Base-by-base conservation (phyloP, 1,140 invertebrate genomes). In the Drosophila chauvacae region DNA sequence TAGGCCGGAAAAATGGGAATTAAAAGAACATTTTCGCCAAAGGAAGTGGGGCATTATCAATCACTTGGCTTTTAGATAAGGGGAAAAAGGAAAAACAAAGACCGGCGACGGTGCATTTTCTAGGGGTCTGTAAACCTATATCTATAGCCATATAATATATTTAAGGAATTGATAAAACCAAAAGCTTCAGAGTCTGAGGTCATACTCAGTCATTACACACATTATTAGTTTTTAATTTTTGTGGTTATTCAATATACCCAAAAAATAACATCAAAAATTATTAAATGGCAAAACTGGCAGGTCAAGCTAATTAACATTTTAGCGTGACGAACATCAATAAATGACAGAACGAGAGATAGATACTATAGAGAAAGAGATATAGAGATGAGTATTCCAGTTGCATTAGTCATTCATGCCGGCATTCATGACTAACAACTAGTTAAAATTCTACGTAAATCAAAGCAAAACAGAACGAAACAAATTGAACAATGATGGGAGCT, bases 41-140 rank as follows among this genome's bases (percentile, higher is more conserved):
- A 78, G 84, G 84, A 88, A 88, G 70, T 85, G 53, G 45, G 45
- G 55, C 66, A 81, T 85, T 90, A 88, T 86, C 83, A 81, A 82
- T 82, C 65, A 69, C n/a, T 64, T 35, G 66, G 30, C 47, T 11
- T 39, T 39, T 16, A 72, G 70, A 73, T 73, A 73, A 72, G 53
- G n/a, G 66, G 20, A 35, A 56, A 39, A 70, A 13, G 35, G 28
- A 28, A 39, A 47, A 57, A 68, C 33, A 58, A 69, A 70, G 42
- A 16, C 65, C 20, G 20, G 18, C 33, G 33, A 23, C 3, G 20
- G 65, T 68, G 65, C 62, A 68, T 68, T 69, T 56, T 56, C 53
- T 39, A 14, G 33, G 50, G 51, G 13, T 26, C 51, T 53, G n/a
- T 23, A 55, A 55, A 55, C 18, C 13, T 6, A 26, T 39, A 56